Evolutionary conservation across 1,140 invertebrate genomes (phyloP).

Genomic region (Gryon sp.): DNA sequence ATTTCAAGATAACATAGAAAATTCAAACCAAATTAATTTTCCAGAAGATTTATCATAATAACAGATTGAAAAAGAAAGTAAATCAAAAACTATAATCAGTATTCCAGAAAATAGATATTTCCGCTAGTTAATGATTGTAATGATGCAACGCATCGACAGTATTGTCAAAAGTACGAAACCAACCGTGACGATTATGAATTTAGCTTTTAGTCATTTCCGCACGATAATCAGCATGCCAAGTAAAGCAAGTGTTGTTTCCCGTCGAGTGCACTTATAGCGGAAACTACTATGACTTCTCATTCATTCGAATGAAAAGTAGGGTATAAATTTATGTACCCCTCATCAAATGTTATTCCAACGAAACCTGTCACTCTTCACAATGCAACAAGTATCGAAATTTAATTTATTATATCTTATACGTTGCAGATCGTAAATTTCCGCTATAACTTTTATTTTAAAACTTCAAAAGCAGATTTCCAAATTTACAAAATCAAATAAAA

Average conservation of each 20-base stretch:
- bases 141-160: slow-evolving; percentile 23
- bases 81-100: slow-evolving; percentile 38
- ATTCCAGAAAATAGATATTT: slow-evolving; percentile 55
- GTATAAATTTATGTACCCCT: slow-evolving; percentile 74
- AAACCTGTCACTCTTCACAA: slow-evolving; percentile 68
- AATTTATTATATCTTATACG: slow-evolving; percentile 45
- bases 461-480: slow-evolving; percentile 11
- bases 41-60: too few species aligned
- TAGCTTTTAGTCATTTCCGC: slow-evolving; percentile 66
- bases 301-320: slow-evolving; percentile 63
- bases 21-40: too few species aligned
- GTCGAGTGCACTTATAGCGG: slow-evolving; percentile 68
- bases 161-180: slow-evolving; percentile 31
- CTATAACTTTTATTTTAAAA: slow-evolving; percentile 4
- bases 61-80: too few species aligned
- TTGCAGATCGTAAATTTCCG: background rate
- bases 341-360: slow-evolving; percentile 66
- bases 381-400: slow-evolving; percentile 69
- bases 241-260: slow-evolving; percentile 71
- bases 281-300: slow-evolving; percentile 66
- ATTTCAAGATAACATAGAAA: background rate
- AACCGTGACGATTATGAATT: slow-evolving; percentile 60
- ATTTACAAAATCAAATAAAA: too few species aligned
- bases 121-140: slow-evolving; percentile 45
- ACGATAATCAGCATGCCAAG: slow-evolving; percentile 64